Conservation (phyloP, 2,888 invertebrate species). For the Anorthoa munda region DNA sequence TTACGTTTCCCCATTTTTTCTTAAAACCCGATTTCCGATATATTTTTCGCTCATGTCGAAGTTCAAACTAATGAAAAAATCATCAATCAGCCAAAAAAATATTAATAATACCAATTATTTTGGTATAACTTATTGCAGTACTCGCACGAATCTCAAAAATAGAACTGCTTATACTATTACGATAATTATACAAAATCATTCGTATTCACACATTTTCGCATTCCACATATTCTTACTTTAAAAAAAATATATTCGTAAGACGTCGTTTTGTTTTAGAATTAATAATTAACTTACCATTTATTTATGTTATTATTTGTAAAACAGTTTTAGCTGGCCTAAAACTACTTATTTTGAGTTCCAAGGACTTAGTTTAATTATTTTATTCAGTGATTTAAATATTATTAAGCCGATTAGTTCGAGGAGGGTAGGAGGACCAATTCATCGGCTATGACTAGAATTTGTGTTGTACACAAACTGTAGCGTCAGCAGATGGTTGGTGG, state of each 20-base stretch:
- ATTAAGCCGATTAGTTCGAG: slow-evolving; percentile 8
- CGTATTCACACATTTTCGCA: too few relatives aligned
- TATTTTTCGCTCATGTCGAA: slow-evolving; percentile 11
- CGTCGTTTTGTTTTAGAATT: slow-evolving; percentile 15
- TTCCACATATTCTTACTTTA: too few relatives aligned
- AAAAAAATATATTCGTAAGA: not conserved
- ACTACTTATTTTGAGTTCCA: slow-evolving; percentile 46
- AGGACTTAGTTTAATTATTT: slow-evolving; percentile 7
- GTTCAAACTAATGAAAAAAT: not conserved
- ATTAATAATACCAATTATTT: not conserved
- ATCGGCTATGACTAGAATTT: not conserved
- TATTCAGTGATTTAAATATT: not conserved
- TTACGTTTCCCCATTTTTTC: slow-evolving; percentile 5
- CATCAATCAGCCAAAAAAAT: not conserved
- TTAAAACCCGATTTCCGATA: not conserved
- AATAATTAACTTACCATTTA: not conserved
- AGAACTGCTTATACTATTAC: too few relatives aligned
- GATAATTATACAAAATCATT: too few relatives aligned
- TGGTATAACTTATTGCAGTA: not conserved
- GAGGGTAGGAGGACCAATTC: slow-evolving; percentile 7
- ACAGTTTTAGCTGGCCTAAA: slow-evolving; percentile 75
- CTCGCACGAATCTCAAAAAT: slow-evolving; percentile 6
- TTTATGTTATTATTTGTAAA: slow-evolving; percentile 22
- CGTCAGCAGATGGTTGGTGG: slow-evolving; percentile 16
- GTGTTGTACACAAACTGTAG: not conserved